Conservation (phyloP, 1,140 invertebrate species). For the Zaprionus davidi region DNA sequence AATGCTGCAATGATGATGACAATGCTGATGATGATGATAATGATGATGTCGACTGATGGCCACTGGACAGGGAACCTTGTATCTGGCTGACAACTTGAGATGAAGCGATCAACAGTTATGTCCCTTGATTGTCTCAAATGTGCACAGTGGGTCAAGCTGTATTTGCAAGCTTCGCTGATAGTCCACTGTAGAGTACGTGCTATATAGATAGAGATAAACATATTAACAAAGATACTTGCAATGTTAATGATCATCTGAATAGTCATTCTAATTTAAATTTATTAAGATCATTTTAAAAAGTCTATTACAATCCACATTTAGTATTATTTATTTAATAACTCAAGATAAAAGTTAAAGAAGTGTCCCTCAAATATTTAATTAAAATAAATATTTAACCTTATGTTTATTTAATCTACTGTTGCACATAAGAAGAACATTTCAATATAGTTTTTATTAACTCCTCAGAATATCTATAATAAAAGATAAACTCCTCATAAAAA, state of each 20-base stretch:
- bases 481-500: neutral
- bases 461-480: neutral
- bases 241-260: too few species aligned
- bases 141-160: conserved; percentile 24
- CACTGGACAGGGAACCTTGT: conserved; percentile 7
- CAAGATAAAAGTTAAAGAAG: too few species aligned
- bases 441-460: neutral
- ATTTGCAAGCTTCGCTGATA: neutral
- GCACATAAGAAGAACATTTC: neutral
- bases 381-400: neutral
- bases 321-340: too few species aligned
- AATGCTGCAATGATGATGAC: conserved; percentile 3
- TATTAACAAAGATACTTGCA: too few species aligned
- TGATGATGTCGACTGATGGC: conserved; percentile 16
- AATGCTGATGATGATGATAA: conserved; percentile 19
- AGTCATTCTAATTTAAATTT: too few species aligned
- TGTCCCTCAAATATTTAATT: neutral
- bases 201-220: too few species aligned
- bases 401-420: neutral
- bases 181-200: too few species aligned
- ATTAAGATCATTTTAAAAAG: too few species aligned
- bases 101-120: conserved; percentile 47
- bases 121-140: conserved; percentile 23
- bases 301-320: too few species aligned
- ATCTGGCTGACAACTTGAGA: conserved; percentile 34